phyloP scores from a whole-genome alignment of 1,140 invertebrate species.

The Pogonognathellus flavescens region DNA sequence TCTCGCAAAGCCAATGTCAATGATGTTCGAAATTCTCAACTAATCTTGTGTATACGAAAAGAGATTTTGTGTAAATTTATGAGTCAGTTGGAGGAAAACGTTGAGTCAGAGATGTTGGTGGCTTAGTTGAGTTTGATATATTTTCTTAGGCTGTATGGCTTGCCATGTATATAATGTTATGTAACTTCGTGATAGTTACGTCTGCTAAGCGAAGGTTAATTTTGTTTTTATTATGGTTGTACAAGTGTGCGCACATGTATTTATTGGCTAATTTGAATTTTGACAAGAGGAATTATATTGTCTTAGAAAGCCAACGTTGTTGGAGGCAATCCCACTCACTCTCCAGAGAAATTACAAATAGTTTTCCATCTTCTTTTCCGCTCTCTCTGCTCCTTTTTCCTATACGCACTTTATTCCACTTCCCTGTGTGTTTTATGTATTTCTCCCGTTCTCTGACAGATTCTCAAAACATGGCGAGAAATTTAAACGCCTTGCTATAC shows the following conservation, averaged over 20 bases:
- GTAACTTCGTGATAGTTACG: background rate
- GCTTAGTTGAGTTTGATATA: background rate
- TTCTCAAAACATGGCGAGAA: constrained; percentile 31
- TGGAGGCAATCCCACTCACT: background rate
- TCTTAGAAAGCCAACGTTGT: background rate
- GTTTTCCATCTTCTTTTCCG: background rate
- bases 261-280: constrained; percentile 48
- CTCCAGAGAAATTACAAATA: background rate
- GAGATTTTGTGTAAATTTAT: constrained; percentile 38
- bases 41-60: background rate
- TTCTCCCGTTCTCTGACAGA: constrained; percentile 26
- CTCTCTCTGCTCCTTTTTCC: background rate
- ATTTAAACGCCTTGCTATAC: background rate
- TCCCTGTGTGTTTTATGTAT: constrained; percentile 20
- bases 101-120: background rate
- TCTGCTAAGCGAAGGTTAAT: constrained; percentile 33
- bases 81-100: background rate
- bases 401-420: background rate
- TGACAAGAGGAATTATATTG: constrained; percentile 25
- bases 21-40: background rate
- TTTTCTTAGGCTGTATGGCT: constrained; percentile 21
- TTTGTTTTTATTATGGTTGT: constrained; percentile 40
- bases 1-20: background rate
- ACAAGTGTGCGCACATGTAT: constrained; percentile 35
- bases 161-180: background rate